A percentile compares a stretch with the other conserved stretches of the same genome.
These are phyloP conservation scores for Clanis bilineata DNA, from an alignment of 2,888 invertebrate genomes.

Conservation along the genomic window DNA sequence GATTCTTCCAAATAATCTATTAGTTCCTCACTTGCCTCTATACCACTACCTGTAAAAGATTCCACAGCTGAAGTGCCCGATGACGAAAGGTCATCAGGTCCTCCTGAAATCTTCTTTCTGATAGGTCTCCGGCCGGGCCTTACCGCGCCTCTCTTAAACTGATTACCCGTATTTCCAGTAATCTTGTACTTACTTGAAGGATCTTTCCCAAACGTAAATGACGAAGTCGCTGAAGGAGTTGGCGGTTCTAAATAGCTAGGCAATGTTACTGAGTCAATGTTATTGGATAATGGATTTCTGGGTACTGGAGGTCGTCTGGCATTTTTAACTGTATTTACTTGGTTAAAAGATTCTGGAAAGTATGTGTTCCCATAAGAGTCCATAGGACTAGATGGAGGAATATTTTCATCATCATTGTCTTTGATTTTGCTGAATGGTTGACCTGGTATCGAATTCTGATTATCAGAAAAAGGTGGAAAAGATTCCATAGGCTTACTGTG, in stretches of 20 bases:
- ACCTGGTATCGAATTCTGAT: constrained; percentile 65
- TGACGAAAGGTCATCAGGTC: constrained; percentile 66
- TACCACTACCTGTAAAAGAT: constrained; percentile 46
- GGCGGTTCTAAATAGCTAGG: constrained; percentile 78
- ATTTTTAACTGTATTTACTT: constrained; percentile 66
- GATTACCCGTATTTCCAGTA: constrained; percentile 49
- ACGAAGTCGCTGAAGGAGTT: constrained; percentile 61
- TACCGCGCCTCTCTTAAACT: constrained; percentile 64
- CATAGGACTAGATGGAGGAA: constrained; percentile 48
- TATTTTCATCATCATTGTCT: constrained; percentile 62
- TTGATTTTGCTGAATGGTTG: constrained; percentile 55
- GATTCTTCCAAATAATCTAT: constrained; percentile 56
- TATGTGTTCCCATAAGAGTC: constrained; percentile 74
- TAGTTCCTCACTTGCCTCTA: constrained; percentile 63
- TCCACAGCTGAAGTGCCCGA: constrained; percentile 70
- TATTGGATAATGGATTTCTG: constrained; percentile 45
- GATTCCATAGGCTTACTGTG: constrained; percentile 60
- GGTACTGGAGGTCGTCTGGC: constrained; percentile 57
- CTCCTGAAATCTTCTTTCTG: constrained; percentile 68
- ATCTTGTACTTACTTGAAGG: constrained; percentile 59
- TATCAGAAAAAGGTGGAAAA: constrained; percentile 55
- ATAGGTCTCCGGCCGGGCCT: constrained; percentile 69
- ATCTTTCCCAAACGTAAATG: constrained; percentile 63
- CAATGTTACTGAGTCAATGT: constrained; percentile 60
- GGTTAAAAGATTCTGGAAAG: constrained; percentile 71